These are phyloP conservation scores for Synergus umbraculus DNA, from an alignment of 2,888 invertebrate genomes.

Conservation along the genomic window DNA sequence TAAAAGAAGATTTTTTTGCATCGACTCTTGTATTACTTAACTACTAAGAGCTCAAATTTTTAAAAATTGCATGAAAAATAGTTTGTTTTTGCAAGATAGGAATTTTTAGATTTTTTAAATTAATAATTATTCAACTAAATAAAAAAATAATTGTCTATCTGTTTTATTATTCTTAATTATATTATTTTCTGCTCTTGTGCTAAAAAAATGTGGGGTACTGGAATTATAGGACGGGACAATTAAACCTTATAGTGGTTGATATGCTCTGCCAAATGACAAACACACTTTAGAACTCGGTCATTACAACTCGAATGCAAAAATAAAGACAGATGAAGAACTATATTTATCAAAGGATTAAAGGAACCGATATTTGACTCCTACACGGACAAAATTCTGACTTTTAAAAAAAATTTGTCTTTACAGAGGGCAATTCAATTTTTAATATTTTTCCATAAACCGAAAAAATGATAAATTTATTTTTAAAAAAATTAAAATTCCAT, in stretches of 20 bases:
- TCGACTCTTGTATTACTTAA: background rate
- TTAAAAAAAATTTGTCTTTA: background rate
- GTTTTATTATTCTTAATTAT: too few relatives aligned
- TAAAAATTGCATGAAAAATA: background rate
- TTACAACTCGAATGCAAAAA: constrained; percentile 16
- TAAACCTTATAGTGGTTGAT: constrained; percentile 19
- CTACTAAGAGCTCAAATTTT: background rate
- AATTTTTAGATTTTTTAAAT: background rate
- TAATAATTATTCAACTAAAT: background rate
- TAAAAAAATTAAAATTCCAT: too few relatives aligned
- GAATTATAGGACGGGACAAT: constrained; percentile 37
- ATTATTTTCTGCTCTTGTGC: background rate
- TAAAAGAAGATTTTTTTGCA: background rate
- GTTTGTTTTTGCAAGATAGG: background rate
- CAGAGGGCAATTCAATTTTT: background rate
- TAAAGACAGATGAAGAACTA: constrained; percentile 17
- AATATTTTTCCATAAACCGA: too few relatives aligned
- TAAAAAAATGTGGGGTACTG: constrained; percentile 7
- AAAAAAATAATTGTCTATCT: too few relatives aligned
- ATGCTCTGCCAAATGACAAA: constrained; percentile 27
- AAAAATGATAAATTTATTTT: too few relatives aligned
- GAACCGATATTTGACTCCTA: background rate
- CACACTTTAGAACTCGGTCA: constrained; percentile 33
- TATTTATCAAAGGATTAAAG: background rate
- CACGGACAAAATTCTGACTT: background rate